Conservation (phyloP, 1,140 invertebrate species). For the Brachionus plicatilis region DNA sequence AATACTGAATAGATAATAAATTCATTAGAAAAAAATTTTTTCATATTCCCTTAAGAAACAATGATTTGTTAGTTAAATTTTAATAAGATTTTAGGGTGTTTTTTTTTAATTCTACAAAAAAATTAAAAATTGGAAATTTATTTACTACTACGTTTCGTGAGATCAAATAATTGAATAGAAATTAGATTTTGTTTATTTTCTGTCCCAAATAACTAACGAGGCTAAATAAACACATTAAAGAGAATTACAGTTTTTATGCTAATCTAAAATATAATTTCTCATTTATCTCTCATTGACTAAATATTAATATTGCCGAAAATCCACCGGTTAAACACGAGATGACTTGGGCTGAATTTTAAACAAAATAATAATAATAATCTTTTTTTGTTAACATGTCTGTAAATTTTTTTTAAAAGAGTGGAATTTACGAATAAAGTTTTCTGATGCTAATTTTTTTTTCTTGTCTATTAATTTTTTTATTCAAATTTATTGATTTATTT, state of each 20-base stretch:
- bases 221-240: neutral
- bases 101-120: too few relatives aligned
- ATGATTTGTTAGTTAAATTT: too few relatives aligned
- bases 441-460: neutral
- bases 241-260: neutral
- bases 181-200: too few relatives aligned
- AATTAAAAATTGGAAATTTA: too few relatives aligned
- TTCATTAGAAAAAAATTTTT: neutral
- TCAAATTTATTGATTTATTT: neutral
- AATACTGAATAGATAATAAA: neutral
- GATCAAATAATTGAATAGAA: too few relatives aligned
- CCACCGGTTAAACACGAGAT: neutral
- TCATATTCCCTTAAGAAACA: too few relatives aligned
- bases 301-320: neutral
- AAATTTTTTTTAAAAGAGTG: neutral
- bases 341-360: neutral
- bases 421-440: neutral
- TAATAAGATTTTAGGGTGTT: too few relatives aligned
- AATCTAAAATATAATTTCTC: neutral
- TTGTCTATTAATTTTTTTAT: neutral
- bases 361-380: neutral
- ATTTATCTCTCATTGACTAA: neutral
- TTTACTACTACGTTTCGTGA: too few relatives aligned
- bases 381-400: neutral
- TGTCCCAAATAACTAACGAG: neutral